Percentiles rank a stretch among this genome's conserved stretches.
These are phyloP conservation scores for Pitangus sulphuratus DNA, from an alignment of 2,797 vertebrate species.

Conservation along the genomic window DNA sequence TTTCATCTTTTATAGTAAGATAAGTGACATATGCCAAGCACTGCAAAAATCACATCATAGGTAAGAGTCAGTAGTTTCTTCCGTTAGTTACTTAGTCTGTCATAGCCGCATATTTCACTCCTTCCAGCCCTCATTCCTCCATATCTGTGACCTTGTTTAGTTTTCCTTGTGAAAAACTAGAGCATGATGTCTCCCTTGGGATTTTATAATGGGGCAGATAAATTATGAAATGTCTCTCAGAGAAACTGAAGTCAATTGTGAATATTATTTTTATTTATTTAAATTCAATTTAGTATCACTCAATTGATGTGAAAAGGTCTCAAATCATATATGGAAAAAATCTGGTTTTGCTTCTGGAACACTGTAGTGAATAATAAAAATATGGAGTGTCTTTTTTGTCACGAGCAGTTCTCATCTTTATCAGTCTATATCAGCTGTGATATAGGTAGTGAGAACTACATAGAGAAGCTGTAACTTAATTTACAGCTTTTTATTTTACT, in stretches of 20 bases:
- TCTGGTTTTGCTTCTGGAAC: neutral
- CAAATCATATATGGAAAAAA: neutral
- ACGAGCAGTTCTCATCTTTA: neutral
- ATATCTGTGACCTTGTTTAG: neutral
- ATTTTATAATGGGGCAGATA: neutral
- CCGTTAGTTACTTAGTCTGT: neutral
- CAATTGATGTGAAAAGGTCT: neutral
- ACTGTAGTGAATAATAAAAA: rapidly evolving
- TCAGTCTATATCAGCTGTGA: neutral
- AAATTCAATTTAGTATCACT: neutral
- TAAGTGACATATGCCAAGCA: neutral
- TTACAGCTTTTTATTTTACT: neutral
- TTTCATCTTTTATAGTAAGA: neutral
- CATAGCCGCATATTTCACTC: neutral
- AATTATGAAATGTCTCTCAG: neutral
- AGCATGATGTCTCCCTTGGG: neutral
- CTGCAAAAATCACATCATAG: neutral
- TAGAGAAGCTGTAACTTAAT: neutral
- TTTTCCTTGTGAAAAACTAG: neutral
- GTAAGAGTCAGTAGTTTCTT: neutral
- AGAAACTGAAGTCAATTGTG: neutral
- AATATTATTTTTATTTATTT: neutral
- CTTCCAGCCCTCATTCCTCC: neutral
- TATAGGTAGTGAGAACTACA: neutral
- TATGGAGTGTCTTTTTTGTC: neutral